Evolutionary conservation across 2,888 invertebrate genomes (phyloP), one percentile per base, ranked within the genome.

Genomic region (Acanthacorydalis orientalis): DNA sequence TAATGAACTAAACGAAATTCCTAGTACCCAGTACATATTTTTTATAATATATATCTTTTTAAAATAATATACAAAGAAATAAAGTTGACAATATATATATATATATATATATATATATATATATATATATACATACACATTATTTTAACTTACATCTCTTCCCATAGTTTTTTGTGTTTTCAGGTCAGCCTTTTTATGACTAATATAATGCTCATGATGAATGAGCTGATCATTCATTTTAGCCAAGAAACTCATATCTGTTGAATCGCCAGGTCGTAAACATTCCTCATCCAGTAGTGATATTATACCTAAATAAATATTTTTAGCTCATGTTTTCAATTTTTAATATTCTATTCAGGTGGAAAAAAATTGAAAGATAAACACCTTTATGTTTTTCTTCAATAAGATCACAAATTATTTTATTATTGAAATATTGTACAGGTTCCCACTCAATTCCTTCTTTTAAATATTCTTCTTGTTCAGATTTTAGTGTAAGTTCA

Each of bases 361-460:
- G n/a, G 11, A 35, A 10, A 11, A 35, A 11, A 35, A 2, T n/a
- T 35, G 4, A 35, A 35, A 35, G 7, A n/a, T 15, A 47, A 48
- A 34, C 58, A 80, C 86, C 91, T 70, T 80, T 82, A 60, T 90
- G 84, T 59, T 85, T 84, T 56, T 85, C 85, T 63, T 93, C 92
- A 51, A 92, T 87, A 54, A 93, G 73, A 65, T 91, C 88, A 63
- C 91, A 92, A 58, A 93, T 93, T 55, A 92, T 75, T 68, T 90
- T 89, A 62, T 93, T 93, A 65, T 92, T 88, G 65, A 92, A 92
- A 67, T 85, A 93, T 55, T 82, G 78, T 2, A 93, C 78, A 33
- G 85, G 80, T 55, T 84, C 83, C 92, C 92, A 93, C 60, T 83
- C 82, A 59, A 92, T 93, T 50, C 91, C 91, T 65, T 93, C 93